Base-by-base conservation (phyloP, 2,888 invertebrate genomes). In the Suillia variegata region DNA sequence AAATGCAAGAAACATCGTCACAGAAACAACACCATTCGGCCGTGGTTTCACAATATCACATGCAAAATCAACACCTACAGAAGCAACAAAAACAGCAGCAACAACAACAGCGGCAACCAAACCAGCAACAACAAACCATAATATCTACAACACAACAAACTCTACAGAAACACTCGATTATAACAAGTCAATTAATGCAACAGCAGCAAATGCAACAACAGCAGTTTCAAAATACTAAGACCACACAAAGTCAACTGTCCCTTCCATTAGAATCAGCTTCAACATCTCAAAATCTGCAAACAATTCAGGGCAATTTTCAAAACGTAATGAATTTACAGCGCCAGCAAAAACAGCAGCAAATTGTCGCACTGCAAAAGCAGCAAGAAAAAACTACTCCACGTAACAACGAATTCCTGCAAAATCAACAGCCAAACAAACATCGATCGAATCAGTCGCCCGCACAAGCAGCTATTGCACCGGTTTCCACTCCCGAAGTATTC, bases 401-500 rank as follows among this genome's bases (percentile, higher is more conserved):
- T 20, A 74, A 73, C 45, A 74, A 64, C 63, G 73, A 72, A 59
- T 67, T 66, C 58, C 62, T 73, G 22, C 68, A 59, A 33, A 68
- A 69, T 26, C 73, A 62, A 26, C 69, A 69, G 17, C 72, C 70
- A 54, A 72, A 60, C 61, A 74, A 72, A 68, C 65, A 72, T 63
- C 45, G 76, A 59, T 66, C 72, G 63, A 73, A 72, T 12, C 85
- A 86, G 64, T 87, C 88, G 45, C 87, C 87, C 60, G 87, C 87
- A 20, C 87, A 87, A 80, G 87, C 87, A 18, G 86, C 86, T 68
- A 85, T 86, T 58, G 87, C 87, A 34, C 87, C 87, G 18, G 86
- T 86, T 68, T 85, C 86, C 59, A 87, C 87, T 33, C 87, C 87
- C 10, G 53, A 58, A 18, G 53, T 21, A 58, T 66, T 33, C 59